Conservation (phyloP, 2,888 invertebrate species). For the Ceratothoa steindachneri region DNA sequence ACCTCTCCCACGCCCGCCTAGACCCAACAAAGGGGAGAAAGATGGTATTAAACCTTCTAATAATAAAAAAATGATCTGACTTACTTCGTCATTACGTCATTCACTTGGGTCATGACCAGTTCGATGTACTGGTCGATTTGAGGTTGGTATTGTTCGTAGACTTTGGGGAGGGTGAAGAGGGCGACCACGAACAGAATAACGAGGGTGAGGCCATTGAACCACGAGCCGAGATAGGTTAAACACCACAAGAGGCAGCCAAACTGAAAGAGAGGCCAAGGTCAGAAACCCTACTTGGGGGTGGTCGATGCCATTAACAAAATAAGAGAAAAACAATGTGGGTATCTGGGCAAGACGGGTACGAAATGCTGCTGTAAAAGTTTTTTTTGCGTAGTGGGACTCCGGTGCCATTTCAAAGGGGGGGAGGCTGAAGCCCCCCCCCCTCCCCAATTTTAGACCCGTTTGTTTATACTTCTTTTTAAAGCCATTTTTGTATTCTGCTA, state of each 20-base stretch:
- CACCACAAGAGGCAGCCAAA: conserved; percentile 93
- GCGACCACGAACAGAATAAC: conserved; percentile 92
- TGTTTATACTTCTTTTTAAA: too few relatives aligned
- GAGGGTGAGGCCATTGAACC: conserved; percentile 99
- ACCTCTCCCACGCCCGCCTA: too few relatives aligned
- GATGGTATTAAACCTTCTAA: too few relatives aligned
- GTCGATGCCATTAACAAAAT: not conserved
- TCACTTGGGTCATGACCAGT: conserved; percentile 78
- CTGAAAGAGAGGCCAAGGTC: conserved; percentile 61
- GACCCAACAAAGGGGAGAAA: not conserved
- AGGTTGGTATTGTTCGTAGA: conserved; percentile 89
- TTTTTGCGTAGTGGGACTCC: too few relatives aligned
- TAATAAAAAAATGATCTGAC: too few relatives aligned
- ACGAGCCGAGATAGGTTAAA: conserved; percentile 93
- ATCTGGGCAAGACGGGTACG: not conserved
- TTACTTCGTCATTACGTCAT: conserved; percentile 78
- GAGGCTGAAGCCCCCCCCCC: too few relatives aligned
- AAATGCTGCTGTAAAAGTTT: not conserved
- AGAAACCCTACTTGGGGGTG: too few relatives aligned
- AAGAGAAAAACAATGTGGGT: not conserved
- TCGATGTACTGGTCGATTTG: conserved; percentile 88
- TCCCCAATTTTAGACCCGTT: too few relatives aligned
- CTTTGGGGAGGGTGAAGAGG: conserved; percentile 91
- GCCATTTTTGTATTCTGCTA: too few relatives aligned
- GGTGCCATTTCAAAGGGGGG: too few relatives aligned